Evolutionary conservation across 1,140 invertebrate species (phyloP).

Genomic region (Drosophila hydei): DNA sequence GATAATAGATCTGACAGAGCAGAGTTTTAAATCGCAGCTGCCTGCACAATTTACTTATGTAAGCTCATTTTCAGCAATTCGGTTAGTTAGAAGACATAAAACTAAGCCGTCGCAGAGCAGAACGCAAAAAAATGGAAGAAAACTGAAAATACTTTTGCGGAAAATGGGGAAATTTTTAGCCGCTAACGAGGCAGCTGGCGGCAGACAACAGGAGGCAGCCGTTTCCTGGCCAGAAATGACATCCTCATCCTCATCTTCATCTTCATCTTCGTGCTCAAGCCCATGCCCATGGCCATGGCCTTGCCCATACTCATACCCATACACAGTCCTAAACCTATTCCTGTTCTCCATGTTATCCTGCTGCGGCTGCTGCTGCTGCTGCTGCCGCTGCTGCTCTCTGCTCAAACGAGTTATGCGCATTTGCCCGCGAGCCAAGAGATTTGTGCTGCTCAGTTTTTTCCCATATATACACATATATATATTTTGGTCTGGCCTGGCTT

Average conservation of each 20-base stretch:
- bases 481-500: not conserved
- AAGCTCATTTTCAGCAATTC: constrained; percentile 61
- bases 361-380: too few relatives aligned
- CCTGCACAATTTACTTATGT: constrained; percentile 43
- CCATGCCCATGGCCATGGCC: not conserved
- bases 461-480: too few relatives aligned
- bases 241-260: constrained; percentile 23
- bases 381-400: constrained; percentile 8
- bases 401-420: constrained; percentile 71
- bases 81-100: constrained; percentile 65
- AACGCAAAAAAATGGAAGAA: constrained; percentile 10
- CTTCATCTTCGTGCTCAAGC: constrained; percentile 9
- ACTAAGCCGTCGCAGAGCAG: constrained; percentile 33
- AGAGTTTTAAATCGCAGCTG: constrained; percentile 52
- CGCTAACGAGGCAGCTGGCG: constrained; percentile 51
- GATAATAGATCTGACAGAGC: constrained; percentile 41
- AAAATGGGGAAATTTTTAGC: constrained; percentile 22
- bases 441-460: constrained; percentile 59
- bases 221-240: constrained; percentile 61
- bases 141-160: not conserved
- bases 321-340: not conserved
- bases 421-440: constrained; percentile 66
- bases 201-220: constrained; percentile 36
- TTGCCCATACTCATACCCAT: not conserved
- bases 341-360: not conserved